Evolutionary conservation across 2,797 vertebrate genomes (phyloP), one percentile per base, ranked within the genome.

Genomic region (Leuciscus waleckii): DNA sequence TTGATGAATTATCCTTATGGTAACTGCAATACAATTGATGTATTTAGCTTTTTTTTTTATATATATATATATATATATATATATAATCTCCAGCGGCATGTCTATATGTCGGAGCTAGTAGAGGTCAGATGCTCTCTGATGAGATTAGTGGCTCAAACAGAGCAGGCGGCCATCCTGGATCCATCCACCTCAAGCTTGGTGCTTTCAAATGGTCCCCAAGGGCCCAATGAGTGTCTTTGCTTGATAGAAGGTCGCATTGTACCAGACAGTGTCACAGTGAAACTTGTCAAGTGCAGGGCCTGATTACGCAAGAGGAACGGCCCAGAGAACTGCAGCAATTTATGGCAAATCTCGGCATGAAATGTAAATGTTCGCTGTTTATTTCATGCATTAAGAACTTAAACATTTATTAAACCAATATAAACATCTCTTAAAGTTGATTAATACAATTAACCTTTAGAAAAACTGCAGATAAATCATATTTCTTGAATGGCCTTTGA

Each of bases 171-270:
- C 79, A 87, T 88, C 87, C 86, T 87, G 89, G 85, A 90, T 92
- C 89, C 49, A 84, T 91, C 86, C 89, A 76, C 79, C 81, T 87
- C 85, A 90, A 86, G 88, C 83, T 90, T 82, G 70, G 85, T 75
- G 84, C 89, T 89, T 89, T 69, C 91, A 90, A 90, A 92, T 92
- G 88, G 81, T 69, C 88, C 92, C 89, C 54, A 35, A 89, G 90
- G 84, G 90, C 87, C 87, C 82, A 87, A 87, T 89, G 91, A 90
- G 90, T 82, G 85, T 84, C 82, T 86, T 83, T 87, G 89, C 91
- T 88, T 56, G 85, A 82, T 87, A 89, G 85, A 92, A 92, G 90
- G 90, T 94, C 92, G 92, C 86, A 14, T 68, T 90, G 88, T 88
- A 88, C 87, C 63, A 89, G 90, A 89, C 88, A 83, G 85, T 89